Percentiles rank a stretch among this genome's conserved stretches.
phyloP scores from a whole-genome alignment of 1,140 invertebrate species.

The Cydia amplana region DNA sequence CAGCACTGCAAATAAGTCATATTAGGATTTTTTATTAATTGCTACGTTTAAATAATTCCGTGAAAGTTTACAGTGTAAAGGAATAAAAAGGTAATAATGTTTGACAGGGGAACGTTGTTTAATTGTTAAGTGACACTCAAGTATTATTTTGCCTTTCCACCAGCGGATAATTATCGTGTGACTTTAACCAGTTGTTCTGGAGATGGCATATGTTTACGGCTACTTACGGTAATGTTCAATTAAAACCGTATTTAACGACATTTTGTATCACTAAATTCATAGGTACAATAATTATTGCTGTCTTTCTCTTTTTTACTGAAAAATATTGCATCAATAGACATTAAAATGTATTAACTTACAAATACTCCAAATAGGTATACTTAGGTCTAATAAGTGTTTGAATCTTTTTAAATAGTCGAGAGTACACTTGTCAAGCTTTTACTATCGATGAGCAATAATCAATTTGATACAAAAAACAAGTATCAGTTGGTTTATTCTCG shows the following conservation, averaged over 20 bases:
- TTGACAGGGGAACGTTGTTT: neutral
- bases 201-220: neutral
- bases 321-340: neutral
- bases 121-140: neutral
- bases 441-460: too few species aligned
- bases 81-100: neutral
- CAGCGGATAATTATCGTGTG: constrained; percentile 6
- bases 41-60: neutral
- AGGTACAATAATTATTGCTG: neutral
- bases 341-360: neutral
- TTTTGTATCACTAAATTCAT: neutral
- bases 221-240: neutral
- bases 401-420: too few species aligned
- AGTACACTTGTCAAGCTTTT: too few species aligned
- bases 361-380: too few species aligned
- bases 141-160: neutral
- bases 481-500: too few species aligned
- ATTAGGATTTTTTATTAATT: neutral
- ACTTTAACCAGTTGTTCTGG: constrained; percentile 6
- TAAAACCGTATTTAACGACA: neutral
- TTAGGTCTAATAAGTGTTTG: too few species aligned
- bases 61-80: neutral
- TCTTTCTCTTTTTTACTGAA: neutral
- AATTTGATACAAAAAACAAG: too few species aligned
- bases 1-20: neutral